Base-by-base conservation (phyloP, 2,888 invertebrate genomes). In the Cryptus armator region DNA sequence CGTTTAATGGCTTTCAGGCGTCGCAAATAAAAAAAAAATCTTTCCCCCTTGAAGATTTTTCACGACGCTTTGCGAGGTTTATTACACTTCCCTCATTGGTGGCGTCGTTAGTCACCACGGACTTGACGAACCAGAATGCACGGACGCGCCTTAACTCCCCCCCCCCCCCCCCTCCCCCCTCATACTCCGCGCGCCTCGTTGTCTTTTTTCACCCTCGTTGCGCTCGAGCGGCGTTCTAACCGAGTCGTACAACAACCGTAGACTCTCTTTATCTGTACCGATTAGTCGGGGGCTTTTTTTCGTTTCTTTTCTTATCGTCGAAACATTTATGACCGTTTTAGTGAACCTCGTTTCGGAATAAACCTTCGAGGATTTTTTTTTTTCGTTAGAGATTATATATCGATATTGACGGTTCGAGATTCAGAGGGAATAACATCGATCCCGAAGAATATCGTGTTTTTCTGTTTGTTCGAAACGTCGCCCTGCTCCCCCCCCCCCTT, bases 191-290 rank as follows among this genome's bases (percentile, higher is more conserved):
- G 84, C 85, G 46, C 82, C 70, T 86, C 85, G 86, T 82, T 80
- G 68, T 75, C 81, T 70, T 91, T 91, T 91, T 91, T 89, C 90
- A 89, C 89, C 90, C 86, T 90, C 89, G 88, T 90, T 90, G 89
- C 87, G 88, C 89, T 91, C 90, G 89, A 91, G 67, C 24, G 44
- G 43, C 43, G 76, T 19, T 46, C 16, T 14, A 37, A 14, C 44
- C 72, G 56, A 59, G 44, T 72, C 59, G 56, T 7, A 44, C 43
- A 59, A 19, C 56, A 43, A 24, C 37, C 56, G 29, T 46, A 59
- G 9, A 16, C 66, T 16, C 9, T 3, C n/a, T 62, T 16, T 66
- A 43, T 66, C 43, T 29, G 7, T 51, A 14, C 51, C 66, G 66
- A 66, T 43, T 10, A 10, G 66, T 44, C 16, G 6, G 43, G n/a